Base-by-base conservation (phyloP, 2,888 invertebrate species). In the Drosophila atroscutellata region DNA sequence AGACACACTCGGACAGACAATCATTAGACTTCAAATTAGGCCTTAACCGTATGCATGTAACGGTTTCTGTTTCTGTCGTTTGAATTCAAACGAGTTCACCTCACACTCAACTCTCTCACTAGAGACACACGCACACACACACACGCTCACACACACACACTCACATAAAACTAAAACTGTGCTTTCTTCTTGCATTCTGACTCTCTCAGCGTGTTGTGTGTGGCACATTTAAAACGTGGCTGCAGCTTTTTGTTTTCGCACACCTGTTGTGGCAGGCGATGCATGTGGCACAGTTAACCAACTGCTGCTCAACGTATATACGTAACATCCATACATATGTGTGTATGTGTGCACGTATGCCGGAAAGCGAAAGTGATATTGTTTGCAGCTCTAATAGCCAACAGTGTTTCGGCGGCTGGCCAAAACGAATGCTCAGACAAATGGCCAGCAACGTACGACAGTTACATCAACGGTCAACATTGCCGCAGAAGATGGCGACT, bases 341-440 rank as follows among this genome's bases (percentile, higher is more conserved):
- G 26, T 59, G 61, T 69, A 59, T 49, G 42, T 52, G 47, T 56
- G 56, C 42, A 18, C 36, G 58, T 67, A 64, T 69, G 69, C 68
- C 72, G 72, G 89, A 88, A 86, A 86, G 86, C 86, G 90, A 86
- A 86, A 86, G 90, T 86, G 75, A 75, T 82, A 87, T 86, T 70
- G 72, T 74, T 80, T 69, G 76, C 76, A 70, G 69, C 77, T 80
- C 69, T 58, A 72, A 74, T 74, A 62, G 84, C 70, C 67, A 34
- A 72, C 51, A 75, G 59, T 75, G 61, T 56, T 58, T 61, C 39
- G 61, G 55, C 55, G 24, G 45, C 70, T 64, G 74, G 72, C 71
- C 80, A 77, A 77, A 72, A 67, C 70, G 72, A 75, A 80, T 68
- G 72, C 71, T 69, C 82, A 71, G 72, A 75, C 72, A 80, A 86